Conservation (phyloP, 2,113 vertebrate genomes). For the Pteruthius melanotis region DNA sequence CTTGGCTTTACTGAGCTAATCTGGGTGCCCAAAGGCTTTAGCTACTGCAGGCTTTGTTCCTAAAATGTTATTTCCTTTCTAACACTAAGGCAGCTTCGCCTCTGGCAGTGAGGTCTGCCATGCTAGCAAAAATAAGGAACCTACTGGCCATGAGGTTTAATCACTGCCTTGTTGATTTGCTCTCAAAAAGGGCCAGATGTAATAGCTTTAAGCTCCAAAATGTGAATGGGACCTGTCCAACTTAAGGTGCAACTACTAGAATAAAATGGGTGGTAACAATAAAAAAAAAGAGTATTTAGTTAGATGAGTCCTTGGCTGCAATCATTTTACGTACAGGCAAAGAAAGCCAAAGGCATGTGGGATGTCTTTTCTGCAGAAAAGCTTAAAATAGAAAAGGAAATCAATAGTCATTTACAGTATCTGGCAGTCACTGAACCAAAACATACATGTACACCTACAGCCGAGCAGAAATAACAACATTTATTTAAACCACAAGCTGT, state of each 20-base stretch:
- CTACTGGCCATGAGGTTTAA: not conserved
- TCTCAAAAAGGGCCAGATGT: not conserved
- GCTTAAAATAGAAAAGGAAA: slow-evolving; percentile 50
- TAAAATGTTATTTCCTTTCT: not conserved
- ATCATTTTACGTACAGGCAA: not conserved
- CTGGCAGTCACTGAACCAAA: slow-evolving; percentile 47
- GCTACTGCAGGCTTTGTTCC: not conserved
- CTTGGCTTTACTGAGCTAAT: not conserved
- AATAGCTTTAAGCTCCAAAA: not conserved
- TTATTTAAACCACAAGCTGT: slow-evolving; percentile 68
- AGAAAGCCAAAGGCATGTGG: not conserved
- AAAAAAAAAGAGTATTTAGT: not conserved
- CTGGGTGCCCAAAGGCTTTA: not conserved
- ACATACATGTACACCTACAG: slow-evolving; percentile 49
- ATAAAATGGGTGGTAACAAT: not conserved
- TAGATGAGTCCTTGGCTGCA: not conserved
- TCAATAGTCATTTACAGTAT: slow-evolving; percentile 46
- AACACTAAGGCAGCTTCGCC: not conserved
- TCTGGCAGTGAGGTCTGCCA: not conserved
- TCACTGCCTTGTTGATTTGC: not conserved
- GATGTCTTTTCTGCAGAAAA: slow-evolving; percentile 16
- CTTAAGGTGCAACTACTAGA: not conserved
- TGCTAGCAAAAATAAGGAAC: not conserved
- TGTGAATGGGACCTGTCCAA: not conserved
- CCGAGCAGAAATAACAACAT: slow-evolving; percentile 67